Evolutionary conservation across 35 echinoderm and acorn worm species (phyloP).

Genomic region (Heliocidaris tuberculata): DNA sequence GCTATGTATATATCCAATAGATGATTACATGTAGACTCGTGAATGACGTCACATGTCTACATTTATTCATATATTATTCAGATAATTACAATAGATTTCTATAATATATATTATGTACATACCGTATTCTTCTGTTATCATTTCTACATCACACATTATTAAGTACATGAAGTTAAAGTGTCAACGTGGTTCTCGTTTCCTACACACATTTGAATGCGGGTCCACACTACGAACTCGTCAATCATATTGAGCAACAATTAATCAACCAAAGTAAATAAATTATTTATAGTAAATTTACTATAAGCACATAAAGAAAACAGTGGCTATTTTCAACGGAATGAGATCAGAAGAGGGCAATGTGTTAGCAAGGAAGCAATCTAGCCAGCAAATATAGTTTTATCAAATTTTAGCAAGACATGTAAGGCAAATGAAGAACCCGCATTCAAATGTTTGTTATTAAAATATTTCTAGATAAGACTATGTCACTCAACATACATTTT

Average conservation of each 20-base stretch:
- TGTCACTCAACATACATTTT: neutral
- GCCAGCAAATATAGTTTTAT: too few species aligned
- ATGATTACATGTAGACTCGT: neutral
- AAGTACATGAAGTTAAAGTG: neutral
- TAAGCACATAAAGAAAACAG: too few species aligned
- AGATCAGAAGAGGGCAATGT: too few species aligned
- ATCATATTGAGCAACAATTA: too few species aligned
- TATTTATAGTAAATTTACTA: too few species aligned
- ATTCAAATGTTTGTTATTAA: neutral
- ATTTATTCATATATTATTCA: neutral
- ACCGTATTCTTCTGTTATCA: neutral
- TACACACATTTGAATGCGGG: neutral
- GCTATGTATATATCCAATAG: neutral
- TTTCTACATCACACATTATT: conserved; percentile 18
- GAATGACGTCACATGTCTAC: neutral
- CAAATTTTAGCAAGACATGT: too few species aligned
- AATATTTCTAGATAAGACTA: neutral
- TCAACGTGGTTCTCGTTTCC: neutral
- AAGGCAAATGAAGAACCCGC: neutral
- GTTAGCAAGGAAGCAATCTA: too few species aligned
- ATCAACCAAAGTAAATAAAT: too few species aligned
- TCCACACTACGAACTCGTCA: neutral
- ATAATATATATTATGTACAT: conserved; percentile 20
- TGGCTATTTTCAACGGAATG: too few species aligned
- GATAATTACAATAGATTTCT: conserved; percentile 10